Base-by-base conservation (phyloP, 1,140 invertebrate genomes). In the Drosophila oshimai region DNA sequence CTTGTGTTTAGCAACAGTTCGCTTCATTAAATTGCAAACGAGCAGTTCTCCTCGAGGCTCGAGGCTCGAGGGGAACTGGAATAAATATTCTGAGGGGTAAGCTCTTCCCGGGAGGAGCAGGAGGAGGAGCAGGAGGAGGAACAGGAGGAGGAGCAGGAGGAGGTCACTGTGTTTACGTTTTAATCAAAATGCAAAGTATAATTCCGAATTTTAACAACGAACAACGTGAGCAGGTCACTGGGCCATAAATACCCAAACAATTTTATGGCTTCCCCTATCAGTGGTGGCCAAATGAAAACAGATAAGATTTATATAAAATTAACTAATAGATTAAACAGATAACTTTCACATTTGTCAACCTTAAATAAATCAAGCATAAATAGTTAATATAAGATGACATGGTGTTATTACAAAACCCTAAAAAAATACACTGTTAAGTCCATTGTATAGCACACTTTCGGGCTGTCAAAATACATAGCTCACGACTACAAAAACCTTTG, bases 101-200 rank as follows among this genome's bases (percentile, higher is more conserved):
- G n/a, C n/a, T n/a, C n/a, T n/a, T n/a, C n/a, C n/a, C n/a, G n/a
- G n/a, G n/a, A n/a, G n/a, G n/a, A n/a, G n/a, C n/a, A n/a, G n/a
- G n/a, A n/a, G n/a, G n/a, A n/a, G n/a, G n/a, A n/a, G n/a, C n/a
- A n/a, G n/a, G n/a, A n/a, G n/a, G n/a, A n/a, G n/a, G n/a, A n/a
- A n/a, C n/a, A n/a, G n/a, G 20, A 13, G n/a, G 3, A 13, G 13
- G 12, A n/a, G 31, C 12, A 6, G 29, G 42, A 54, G 53, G 46
- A 18, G 15, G 20, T 31, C 42, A 20, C 65, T 34, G 15, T 61
- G 55, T 57, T 81, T 37, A 73, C 57, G 41, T 64, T 65, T 69
- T 78, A 77, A 81, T 77, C 61, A 79, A 79, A 79, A 79, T 79
- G 75, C 70, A 58, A 80, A 74, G 74, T 75, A 55, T 69, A 75